Conservation (phyloP, 2,888 invertebrate genomes). For the Acronicta leporina region DNA sequence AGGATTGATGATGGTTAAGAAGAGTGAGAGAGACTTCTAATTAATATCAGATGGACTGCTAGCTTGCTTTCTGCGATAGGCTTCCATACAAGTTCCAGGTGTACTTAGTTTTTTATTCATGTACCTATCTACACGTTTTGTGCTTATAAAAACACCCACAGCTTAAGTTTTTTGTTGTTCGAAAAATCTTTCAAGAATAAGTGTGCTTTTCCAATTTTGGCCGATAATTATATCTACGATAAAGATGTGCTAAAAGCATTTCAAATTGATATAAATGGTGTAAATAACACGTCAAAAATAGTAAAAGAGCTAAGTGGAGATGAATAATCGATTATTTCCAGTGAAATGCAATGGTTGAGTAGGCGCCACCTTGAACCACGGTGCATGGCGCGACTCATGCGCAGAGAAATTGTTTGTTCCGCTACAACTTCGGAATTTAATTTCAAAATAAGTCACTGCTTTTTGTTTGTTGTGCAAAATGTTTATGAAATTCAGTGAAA, state of each 20-base stretch:
- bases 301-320: conserved; percentile 12
- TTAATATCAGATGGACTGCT: too few relatives aligned
- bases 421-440: conserved; percentile 26
- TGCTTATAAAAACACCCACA: too few relatives aligned
- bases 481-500: conserved; percentile 18
- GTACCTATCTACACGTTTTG: too few relatives aligned
- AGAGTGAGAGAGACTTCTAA: too few relatives aligned
- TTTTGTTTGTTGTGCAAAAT: conserved; percentile 13
- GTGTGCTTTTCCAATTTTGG: neutral
- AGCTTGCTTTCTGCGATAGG: too few relatives aligned
- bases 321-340: conserved; percentile 18
- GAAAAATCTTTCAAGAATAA: neutral
- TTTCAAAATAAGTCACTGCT: conserved; percentile 24
- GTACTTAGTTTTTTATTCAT: too few relatives aligned
- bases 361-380: conserved; percentile 61
- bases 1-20: too few relatives aligned
- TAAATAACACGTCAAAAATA: conserved; percentile 20
- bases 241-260: neutral
- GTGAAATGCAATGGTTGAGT: conserved; percentile 59
- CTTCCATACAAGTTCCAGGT: too few relatives aligned
- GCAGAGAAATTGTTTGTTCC: conserved; percentile 45
- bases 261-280: neutral
- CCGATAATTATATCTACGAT: neutral
- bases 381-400: conserved; percentile 39
- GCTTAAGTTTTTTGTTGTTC: neutral